Evolutionary conservation across 2,797 vertebrate genomes (phyloP).

Genomic region (Saguinus oedipus): DNA sequence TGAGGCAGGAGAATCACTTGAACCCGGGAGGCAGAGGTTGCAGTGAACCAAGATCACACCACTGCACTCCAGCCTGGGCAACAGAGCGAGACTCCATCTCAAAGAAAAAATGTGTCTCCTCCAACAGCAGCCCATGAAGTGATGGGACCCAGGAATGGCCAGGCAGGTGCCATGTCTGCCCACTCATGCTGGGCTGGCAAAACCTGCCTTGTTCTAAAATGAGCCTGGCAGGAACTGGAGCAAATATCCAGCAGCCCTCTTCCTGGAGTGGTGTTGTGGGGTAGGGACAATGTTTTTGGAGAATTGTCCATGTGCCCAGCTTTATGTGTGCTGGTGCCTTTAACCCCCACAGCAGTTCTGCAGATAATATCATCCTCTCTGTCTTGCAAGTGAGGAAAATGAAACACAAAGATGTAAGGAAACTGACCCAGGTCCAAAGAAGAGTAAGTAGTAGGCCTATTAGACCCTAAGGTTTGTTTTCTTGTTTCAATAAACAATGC

Average conservation of each 20-base stretch:
- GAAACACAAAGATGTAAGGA: neutral
- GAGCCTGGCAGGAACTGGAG: neutral
- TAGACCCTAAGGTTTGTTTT: neutral
- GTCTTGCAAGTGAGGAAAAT: neutral
- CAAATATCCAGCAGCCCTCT: neutral
- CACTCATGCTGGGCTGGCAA: neutral
- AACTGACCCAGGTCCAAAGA: neutral
- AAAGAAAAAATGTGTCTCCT: conserved; percentile 73
- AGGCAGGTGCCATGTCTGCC: conserved; percentile 38
- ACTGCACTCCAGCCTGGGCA: no score
- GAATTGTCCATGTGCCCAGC: neutral
- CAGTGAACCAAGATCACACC: no score
- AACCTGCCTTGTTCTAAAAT: neutral
- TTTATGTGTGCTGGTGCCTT: neutral
- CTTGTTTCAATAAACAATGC: neutral
- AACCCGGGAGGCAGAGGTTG: no score
- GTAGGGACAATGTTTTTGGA: neutral
- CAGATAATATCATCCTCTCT: neutral
- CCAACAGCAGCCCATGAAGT: conserved; percentile 71
- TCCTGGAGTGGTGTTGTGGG: neutral
- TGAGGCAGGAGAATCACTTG: no score
- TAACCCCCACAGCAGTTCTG: neutral
- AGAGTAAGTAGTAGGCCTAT: neutral
- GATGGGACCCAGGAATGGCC: conserved; percentile 50
- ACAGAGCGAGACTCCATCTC: no score